Conservation (phyloP, 2,113 vertebrate species). For the Epinephelus fuscoguttatus region DNA sequence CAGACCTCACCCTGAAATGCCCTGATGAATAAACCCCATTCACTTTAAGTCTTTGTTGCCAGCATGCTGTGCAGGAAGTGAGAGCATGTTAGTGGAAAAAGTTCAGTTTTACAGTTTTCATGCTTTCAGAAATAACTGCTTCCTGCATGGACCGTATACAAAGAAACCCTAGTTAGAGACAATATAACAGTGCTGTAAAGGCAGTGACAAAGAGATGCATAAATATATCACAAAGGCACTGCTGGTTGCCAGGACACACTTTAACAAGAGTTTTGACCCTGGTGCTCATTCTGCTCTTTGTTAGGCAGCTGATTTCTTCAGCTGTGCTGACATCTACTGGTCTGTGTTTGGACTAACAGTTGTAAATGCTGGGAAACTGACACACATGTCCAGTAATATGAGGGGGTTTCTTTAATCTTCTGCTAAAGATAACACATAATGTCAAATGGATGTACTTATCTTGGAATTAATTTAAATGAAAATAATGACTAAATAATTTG, state of each 20-base stretch:
- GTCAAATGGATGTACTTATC: background rate
- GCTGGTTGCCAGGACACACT: constrained; percentile 62
- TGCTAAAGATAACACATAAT: background rate
- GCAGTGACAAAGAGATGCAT: constrained; percentile 20
- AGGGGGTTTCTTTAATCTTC: background rate
- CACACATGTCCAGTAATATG: background rate
- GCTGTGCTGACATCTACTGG: constrained; percentile 70
- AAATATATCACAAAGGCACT: constrained; percentile 26
- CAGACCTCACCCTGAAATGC: background rate
- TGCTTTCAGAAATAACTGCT: constrained; percentile 9
- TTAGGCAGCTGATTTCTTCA: constrained; percentile 7
- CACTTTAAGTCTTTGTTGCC: background rate
- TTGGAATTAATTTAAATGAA: background rate
- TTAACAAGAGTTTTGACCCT: constrained; percentile 5
- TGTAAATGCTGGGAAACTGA: background rate
- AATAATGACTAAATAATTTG: background rate
- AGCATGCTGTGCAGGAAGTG: constrained; percentile 1
- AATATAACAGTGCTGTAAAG: background rate
- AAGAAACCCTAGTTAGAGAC: background rate
- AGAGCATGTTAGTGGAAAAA: background rate
- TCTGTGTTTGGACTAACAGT: background rate
- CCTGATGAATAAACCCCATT: background rate
- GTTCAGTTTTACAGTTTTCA: background rate
- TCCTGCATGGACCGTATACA: background rate
- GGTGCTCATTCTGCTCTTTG: background rate